Conservation (phyloP, 2,888 invertebrate species). For the Drosophila paramelanica region DNA sequence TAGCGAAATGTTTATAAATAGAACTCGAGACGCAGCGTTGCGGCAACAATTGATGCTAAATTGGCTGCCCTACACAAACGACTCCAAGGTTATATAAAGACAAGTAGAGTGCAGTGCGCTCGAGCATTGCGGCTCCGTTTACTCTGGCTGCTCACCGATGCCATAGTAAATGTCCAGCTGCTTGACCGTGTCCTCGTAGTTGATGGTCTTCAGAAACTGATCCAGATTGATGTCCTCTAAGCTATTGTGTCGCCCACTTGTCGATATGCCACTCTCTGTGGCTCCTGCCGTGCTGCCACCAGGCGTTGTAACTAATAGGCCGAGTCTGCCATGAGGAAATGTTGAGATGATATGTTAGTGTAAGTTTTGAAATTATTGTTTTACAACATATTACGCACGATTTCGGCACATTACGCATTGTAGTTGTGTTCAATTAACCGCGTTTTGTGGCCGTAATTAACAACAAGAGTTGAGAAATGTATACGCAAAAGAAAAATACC, state of each 20-base stretch:
- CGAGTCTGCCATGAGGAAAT: constrained; percentile 57
- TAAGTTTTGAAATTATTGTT: not conserved
- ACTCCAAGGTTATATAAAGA: constrained; percentile 71
- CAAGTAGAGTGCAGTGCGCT: constrained; percentile 21
- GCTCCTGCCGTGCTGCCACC: constrained; percentile 62
- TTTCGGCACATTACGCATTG: constrained; percentile 81
- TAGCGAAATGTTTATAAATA: constrained; percentile 60
- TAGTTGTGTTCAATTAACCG: constrained; percentile 34
- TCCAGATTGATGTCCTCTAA: constrained; percentile 92
- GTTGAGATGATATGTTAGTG: not conserved
- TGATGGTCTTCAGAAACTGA: constrained; percentile 92
- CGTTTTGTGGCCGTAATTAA: constrained; percentile 41
- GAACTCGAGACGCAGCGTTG: constrained; percentile 37
- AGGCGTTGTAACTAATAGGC: constrained; percentile 71
- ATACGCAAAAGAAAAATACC: constrained; percentile 66
- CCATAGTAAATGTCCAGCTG: constrained; percentile 97
- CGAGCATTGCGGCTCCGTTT: constrained; percentile 4
- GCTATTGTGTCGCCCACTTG: constrained; percentile 86
- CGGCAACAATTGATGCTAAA: constrained; percentile 64
- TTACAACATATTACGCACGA: constrained; percentile 54
- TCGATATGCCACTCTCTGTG: constrained; percentile 61
- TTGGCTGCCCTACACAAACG: constrained; percentile 62
- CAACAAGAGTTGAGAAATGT: constrained; percentile 48
- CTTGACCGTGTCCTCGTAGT: constrained; percentile 95
- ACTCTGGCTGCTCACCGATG: constrained; percentile 88